Percentiles rank a stretch among this genome's conserved stretches.
These are phyloP conservation scores for Napeogenes sylphis DNA, from an alignment of 2,888 invertebrate genomes.

Conservation along the genomic window DNA sequence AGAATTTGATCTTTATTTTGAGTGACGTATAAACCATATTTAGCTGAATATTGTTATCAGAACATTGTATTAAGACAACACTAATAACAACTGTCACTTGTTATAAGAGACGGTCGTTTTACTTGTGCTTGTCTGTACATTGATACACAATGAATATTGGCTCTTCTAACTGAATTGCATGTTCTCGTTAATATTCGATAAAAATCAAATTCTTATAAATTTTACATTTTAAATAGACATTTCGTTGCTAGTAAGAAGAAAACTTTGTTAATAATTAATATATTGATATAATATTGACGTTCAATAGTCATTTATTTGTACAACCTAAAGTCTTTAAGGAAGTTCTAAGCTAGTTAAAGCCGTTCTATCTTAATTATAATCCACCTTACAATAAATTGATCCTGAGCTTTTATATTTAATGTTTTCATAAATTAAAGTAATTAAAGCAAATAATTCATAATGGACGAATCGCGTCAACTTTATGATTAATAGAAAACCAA, in stretches of 20 bases:
- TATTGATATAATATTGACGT: conserved; percentile 32
- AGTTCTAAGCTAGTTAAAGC: conserved; percentile 75
- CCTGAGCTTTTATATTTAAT: conserved; percentile 23
- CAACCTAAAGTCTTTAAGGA: conserved; percentile 71
- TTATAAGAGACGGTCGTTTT: too few relatives aligned
- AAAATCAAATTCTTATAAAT: conserved; percentile 21
- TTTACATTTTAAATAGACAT: conserved; percentile 17
- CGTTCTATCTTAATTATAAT: conserved; percentile 60
- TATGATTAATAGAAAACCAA: too few relatives aligned
- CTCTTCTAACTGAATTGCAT: background rate
- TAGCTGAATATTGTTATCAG: too few relatives aligned
- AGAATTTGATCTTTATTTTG: conserved; percentile 19
- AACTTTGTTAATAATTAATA: conserved; percentile 26
- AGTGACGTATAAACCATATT: background rate
- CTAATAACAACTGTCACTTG: too few relatives aligned
- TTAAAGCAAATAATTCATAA: conserved; percentile 8
- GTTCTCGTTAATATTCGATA: background rate
- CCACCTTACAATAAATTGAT: conserved; percentile 38
- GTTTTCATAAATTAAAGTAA: conserved; percentile 8
- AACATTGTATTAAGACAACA: too few relatives aligned
- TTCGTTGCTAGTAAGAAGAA: conserved; percentile 32
- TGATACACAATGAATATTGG: too few relatives aligned
- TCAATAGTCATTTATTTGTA: conserved; percentile 50
- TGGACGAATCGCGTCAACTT: conserved; percentile 9
- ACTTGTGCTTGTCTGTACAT: too few relatives aligned